phyloP scores from a whole-genome alignment of 2,888 invertebrate species.

The Scaptomyza cyrtandrae region DNA sequence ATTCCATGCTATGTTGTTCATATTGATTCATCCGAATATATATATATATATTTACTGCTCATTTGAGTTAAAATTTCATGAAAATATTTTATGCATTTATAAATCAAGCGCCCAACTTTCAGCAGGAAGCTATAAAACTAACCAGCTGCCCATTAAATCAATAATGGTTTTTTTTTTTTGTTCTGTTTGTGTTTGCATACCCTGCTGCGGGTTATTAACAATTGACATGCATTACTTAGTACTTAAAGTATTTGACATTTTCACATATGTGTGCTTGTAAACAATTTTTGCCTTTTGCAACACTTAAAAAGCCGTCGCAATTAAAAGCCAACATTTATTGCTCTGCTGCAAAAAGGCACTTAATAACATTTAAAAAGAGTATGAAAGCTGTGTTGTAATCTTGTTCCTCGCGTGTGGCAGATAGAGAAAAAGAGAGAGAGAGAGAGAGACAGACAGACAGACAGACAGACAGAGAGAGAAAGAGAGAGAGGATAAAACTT shows the following conservation, averaged over 20 bases:
- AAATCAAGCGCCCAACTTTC: slow-evolving; percentile 16
- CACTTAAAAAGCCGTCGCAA: neutral
- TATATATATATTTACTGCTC: neutral
- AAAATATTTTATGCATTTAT: slow-evolving; percentile 1
- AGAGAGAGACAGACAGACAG: neutral
- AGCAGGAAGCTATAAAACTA: neutral
- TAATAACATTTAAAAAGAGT: slow-evolving; percentile 9
- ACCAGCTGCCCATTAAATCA: neutral
- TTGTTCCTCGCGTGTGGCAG: neutral
- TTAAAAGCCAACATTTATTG: slow-evolving; percentile 11
- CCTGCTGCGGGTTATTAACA: neutral
- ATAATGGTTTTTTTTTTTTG: no score
- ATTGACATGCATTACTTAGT: neutral
- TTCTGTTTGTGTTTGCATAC: slow-evolving; percentile 1
- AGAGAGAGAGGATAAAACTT: slow-evolving; percentile 46
- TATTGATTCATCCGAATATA: neutral
- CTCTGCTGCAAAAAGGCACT: neutral
- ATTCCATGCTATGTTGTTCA: neutral
- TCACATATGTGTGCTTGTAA: neutral
- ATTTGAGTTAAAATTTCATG: neutral
- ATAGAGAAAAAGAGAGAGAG: neutral
- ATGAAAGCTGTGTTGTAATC: slow-evolving; percentile 19
- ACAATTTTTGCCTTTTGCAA: neutral
- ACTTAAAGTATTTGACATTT: neutral
- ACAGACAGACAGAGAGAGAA: neutral